These are phyloP conservation scores for Drosophila kohkoa DNA, from an alignment of 1,140 invertebrate genomes.

Conservation along the genomic window DNA sequence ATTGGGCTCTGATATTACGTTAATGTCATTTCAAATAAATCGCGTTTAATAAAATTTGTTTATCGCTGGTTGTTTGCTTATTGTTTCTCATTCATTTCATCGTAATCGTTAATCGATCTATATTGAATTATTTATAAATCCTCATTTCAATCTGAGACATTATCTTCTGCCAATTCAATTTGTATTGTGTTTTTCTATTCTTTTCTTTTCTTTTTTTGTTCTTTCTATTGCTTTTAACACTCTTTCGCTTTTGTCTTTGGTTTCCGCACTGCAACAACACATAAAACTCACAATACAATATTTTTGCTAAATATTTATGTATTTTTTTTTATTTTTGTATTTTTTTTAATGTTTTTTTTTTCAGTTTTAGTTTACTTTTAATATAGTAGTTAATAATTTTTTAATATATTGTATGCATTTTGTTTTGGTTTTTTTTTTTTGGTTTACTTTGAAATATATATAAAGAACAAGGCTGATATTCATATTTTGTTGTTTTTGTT, in stretches of 20 bases:
- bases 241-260: slow-evolving; percentile 54
- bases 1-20: slow-evolving; percentile 37
- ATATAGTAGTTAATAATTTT: slow-evolving; percentile 82
- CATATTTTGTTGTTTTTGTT: slow-evolving; percentile 68
- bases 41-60: slow-evolving; percentile 47
- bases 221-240: slow-evolving; percentile 47
- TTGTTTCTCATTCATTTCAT: slow-evolving; percentile 11
- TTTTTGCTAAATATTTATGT: slow-evolving; percentile 82
- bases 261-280: slow-evolving; percentile 76
- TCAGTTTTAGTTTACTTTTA: slow-evolving; percentile 63
- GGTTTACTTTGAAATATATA: slow-evolving; percentile 73
- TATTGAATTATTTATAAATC: slow-evolving; percentile 5
- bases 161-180: slow-evolving; percentile 11
- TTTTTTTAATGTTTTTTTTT: slow-evolving; percentile 51
- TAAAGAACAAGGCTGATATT: slow-evolving; percentile 84
- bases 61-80: slow-evolving; percentile 60
- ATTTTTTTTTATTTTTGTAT: slow-evolving; percentile 46
- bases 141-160: slow-evolving; percentile 40
- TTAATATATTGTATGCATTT: slow-evolving; percentile 77
- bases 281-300: slow-evolving; percentile 83
- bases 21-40: slow-evolving; percentile 61
- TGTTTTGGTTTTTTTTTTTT: slow-evolving; percentile 61
- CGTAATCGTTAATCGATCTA: slow-evolving; percentile 2
- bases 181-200: slow-evolving; percentile 8
- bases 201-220: slow-evolving; percentile 17